Evolutionary conservation across 2,888 invertebrate genomes (phyloP), one percentile per base, ranked within the genome.

Genomic region (Tipula lateralis): DNA sequence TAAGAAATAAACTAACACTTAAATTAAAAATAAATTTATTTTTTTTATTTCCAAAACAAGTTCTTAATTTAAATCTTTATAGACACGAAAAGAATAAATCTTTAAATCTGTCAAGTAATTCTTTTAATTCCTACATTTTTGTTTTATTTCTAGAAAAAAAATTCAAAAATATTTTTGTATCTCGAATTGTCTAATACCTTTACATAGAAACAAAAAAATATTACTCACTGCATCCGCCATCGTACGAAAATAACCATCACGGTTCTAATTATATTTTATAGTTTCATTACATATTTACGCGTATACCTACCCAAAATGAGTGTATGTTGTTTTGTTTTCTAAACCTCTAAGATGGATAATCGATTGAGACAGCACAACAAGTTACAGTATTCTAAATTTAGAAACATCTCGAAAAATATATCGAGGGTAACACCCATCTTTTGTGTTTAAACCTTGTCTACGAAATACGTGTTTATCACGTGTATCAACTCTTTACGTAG

Each of bases 51-150:
- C 24, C 66, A 66, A 66, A 66, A 66, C 66, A 24, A 66, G 66
- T 66, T 66, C 66, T 66, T 66, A 66, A 66, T 66, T 66, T 66
- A 66, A 66, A 66, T 66, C 66, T 66, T 66, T 66, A 66, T 66
- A 66, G 66, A 66, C 66, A 66, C 19, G 24, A 66, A 66, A 66
- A 24, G 19, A 66, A 66, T 66, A 66, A 66, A 66, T 66, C 66
- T 66, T 24, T 2, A 66, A 24, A 66, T 24, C 66, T 66, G 66
- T 66, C 66, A 66, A 66, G 66, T 7, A 66, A 24, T 66, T 66
- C 66, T 19, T 66, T 66, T 24, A 66, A 24, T 66, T 24, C 66
- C 24, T 9, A 19, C 24, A 66, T 24, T 66, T 66, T 50, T 50
- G 44, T 50, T n/a, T 66, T 66, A 66, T 66, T 66, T 66, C 7